Evolutionary conservation across 2,888 invertebrate genomes (phyloP), one percentile per base, ranked within the genome.

Genomic region (Drosophila kokeensis): DNA sequence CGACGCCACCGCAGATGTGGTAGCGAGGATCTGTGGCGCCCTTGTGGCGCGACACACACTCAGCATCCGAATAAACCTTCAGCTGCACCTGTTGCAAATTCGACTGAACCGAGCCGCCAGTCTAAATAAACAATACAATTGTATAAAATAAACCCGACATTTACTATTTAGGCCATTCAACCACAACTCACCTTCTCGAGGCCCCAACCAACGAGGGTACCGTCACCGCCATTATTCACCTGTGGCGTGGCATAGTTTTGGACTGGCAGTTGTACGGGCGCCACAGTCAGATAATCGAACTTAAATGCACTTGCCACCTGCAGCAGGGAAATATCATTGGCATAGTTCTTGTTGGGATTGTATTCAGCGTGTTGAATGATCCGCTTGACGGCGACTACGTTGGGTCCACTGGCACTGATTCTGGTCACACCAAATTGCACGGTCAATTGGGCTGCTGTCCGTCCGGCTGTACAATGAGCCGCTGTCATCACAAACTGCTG

Each of bases 251-350:
- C 80, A 58, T 68, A 89, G 34, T 79, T 53, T 0, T 83, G 74
- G 4, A 68, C 40, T 0, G 93, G 93, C 63, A 93, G 73, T 3
- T 66, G 61, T 0, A 93, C 92, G 1, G 92, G 88, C 4, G 84
- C 82, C 65, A 91, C 63, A 4, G 77, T 82, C 64, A 75, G 73
- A 34, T 82, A 73, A 59, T 92, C 90, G n/a, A 87, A 90, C 18
- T 73, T 52, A 10, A 93, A 76, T 1, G 91, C n/a, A n/a, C n/a
- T n/a, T 2, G 58, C 66, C 64, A 92, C 80, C 90, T 93, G 83
- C 29, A 94, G 60, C 32, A 94, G 66, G 6, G 93, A 92, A 21
- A 94, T 92, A 42, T 94, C 94, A 65, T 93, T 93, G 66, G 93
- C 92, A 54, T 91, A 91, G 11, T 74, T 72, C 0, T 73, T 65